These are phyloP conservation scores for Artemisiospiza belli DNA, from an alignment of 2,113 vertebrate genomes.

Conservation along the genomic window DNA sequence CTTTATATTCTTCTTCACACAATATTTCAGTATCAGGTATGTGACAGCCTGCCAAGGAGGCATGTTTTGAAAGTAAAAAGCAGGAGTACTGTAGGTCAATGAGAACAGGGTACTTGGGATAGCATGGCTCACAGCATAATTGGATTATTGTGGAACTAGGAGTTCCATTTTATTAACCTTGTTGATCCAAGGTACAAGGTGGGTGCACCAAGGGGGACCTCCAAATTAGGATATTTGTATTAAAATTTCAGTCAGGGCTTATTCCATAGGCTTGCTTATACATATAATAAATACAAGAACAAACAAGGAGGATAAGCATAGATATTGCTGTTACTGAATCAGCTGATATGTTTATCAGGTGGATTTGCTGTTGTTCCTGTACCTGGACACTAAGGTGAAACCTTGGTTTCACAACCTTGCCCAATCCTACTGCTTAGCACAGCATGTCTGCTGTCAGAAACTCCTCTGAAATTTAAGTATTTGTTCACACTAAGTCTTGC, in stretches of 20 bases:
- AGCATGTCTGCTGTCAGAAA: not conserved
- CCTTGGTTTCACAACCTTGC: not conserved
- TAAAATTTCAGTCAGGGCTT: not conserved
- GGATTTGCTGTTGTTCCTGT: not conserved
- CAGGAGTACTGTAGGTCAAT: not conserved
- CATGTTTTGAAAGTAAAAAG: not conserved
- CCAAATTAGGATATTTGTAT: not conserved
- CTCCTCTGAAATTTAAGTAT: not conserved
- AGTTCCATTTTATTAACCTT: not conserved
- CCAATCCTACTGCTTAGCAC: not conserved
- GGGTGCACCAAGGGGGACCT: not conserved
- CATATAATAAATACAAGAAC: not conserved
- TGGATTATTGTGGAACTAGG: not conserved
- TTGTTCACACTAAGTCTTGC: not conserved
- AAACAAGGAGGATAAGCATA: not conserved
- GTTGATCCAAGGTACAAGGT: not conserved
- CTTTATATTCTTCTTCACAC: not conserved
- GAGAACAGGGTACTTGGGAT: not conserved
- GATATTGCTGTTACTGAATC: not conserved
- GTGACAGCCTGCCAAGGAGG: not conserved
- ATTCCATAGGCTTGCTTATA: not conserved
- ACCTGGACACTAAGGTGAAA: not conserved
- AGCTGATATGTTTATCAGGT: not conserved
- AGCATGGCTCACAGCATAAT: not conserved
- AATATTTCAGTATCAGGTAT: not conserved